Base-by-base conservation (phyloP, 2,888 invertebrate species). In the Drosophila nr. fundita region DNA sequence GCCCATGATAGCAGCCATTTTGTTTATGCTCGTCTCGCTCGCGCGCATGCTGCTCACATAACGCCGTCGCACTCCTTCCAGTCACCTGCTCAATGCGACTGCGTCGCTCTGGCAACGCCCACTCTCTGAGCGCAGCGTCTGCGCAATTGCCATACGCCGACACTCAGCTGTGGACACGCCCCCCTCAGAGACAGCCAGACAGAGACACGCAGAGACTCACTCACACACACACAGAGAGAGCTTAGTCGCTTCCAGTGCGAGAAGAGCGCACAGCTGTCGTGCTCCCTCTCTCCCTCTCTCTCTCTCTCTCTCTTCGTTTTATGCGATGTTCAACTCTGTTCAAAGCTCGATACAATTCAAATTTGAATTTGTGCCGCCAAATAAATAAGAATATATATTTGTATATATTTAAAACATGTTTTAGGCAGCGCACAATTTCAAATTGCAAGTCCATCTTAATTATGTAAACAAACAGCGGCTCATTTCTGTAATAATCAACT, bases 1-100 rank as follows among this genome's bases (percentile, higher is more conserved):
- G 68, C 67, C 42, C 70, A 83, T 92, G 91, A 92, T 87, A 92
- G 91, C 90, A 92, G 93, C 93, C 93, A 93, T 93, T 93, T 93
- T 93, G 92, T 92, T 92, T 92, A 74, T 85, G 69, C 62, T 73
- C 76, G 72, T 91, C 91, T 79, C 89, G 60, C 75, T 92, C 73
- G 34, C 45, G 24, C 65, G 42, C 55, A 40, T 5, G 48, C 11
- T 10, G 3, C 13, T 2, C 58, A 34, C 58, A 74, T 82, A 68
- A 66, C 80, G 70, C 83, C 34, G 30, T 57, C 74, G 68, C 76
- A 58, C 74, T 88, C 89, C 40, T 91, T 91, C 91, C 91, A 90
- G 91, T 72, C 87, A 83, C 84, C 78, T 90, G 90, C 73, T 54
- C 70, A 84, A 54, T 67, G 90, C 88, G 90, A n/a, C 82, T 78